Evolutionary conservation across 2,797 vertebrate species (phyloP).

Genomic region (Benthosema pterotum): DNA sequence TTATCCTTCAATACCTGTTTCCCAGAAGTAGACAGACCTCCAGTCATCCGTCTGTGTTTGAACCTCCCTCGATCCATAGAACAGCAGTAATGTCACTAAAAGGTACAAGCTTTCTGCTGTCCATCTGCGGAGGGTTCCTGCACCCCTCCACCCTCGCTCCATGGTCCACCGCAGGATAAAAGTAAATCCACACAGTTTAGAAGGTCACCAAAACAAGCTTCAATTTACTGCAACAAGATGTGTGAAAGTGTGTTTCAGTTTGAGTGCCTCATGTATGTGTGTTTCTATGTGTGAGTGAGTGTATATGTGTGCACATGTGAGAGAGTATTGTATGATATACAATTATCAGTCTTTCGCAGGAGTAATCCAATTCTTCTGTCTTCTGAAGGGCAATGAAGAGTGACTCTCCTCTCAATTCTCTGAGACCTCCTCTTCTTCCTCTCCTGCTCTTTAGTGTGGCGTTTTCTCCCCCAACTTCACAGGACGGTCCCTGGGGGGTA

Average conservation of each 20-base stretch:
- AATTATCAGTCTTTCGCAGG: conserved; percentile 47
- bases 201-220: conserved; percentile 44
- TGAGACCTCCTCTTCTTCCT: conserved; percentile 23
- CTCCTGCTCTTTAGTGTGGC: conserved; percentile 21
- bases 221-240: conserved; percentile 20
- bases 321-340: conserved; percentile 19
- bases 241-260: conserved; percentile 44
- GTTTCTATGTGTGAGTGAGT: conserved; percentile 23
- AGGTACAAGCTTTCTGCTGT: conserved; percentile 60
- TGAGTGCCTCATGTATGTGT: conserved; percentile 7
- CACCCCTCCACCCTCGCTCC: conserved; percentile 76
- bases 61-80: conserved; percentile 76
- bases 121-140: conserved; percentile 60
- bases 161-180: conserved; percentile 78
- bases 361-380: conserved; percentile 57
- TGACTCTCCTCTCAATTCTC: conserved; percentile 28
- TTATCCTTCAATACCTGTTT: conserved; percentile 84
- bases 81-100: conserved; percentile 80
- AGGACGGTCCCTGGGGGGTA: conserved; percentile 43
- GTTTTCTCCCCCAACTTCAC: conserved; percentile 47
- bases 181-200: conserved; percentile 79
- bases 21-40: conserved; percentile 92
- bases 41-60: conserved; percentile 83
- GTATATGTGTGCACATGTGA: conserved; percentile 18
- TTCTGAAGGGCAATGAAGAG: conserved; percentile 46